Evolutionary conservation across 2,113 vertebrate species (phyloP), one percentile per base, ranked within the genome.

Genomic region (Syngnathus typhle): DNA sequence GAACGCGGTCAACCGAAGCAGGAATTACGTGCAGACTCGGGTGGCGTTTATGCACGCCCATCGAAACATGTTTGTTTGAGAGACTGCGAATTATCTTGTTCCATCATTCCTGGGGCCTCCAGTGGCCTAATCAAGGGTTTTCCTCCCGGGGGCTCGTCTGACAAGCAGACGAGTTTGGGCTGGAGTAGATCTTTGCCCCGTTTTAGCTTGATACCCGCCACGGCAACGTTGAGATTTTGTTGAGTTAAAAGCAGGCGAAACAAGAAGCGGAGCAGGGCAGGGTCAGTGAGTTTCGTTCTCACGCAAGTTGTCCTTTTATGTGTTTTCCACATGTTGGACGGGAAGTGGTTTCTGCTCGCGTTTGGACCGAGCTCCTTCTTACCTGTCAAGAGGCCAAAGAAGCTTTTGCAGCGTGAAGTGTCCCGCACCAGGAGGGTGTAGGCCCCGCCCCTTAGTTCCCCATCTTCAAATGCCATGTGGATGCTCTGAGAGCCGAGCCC

Each of bases 361-460:
- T 60, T 72, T 64, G 75, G 64, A 61, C 65, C 9, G 0, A 19
- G 44, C 65, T 71, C 19, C 12, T 65, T 84, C 52, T 58, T 92
- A 93, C 95, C 88, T 89, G 92, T 93, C 71, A 95, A 61, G 37
- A 82, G 84, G 82, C 90, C 87, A 79, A 93, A 91, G 81, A 94
- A 94, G 65, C 86, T 79, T 66, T 91, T 93, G 89, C 94, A 95
- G 67, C 90, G 92, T 13, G 69, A 65, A 47, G 84, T 87, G 87
- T 93, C 93, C 60, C 95, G 88, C 39, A 94, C 91, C 6, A 96
- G 90, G 59, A 96, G 88, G 0, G 88, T 95, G 80, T 95, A 96
- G 19, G 94, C 92, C 27, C 84, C 76, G 54, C 79, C 89, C 0
- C 83, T 92, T 18, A 84, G 75, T 56, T 76, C 89, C 0, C 84